Evolutionary conservation across 2,113 vertebrate species (phyloP), one percentile per base, ranked within the genome.

Genomic region (Rhegmatorhina hoffmannsi): DNA sequence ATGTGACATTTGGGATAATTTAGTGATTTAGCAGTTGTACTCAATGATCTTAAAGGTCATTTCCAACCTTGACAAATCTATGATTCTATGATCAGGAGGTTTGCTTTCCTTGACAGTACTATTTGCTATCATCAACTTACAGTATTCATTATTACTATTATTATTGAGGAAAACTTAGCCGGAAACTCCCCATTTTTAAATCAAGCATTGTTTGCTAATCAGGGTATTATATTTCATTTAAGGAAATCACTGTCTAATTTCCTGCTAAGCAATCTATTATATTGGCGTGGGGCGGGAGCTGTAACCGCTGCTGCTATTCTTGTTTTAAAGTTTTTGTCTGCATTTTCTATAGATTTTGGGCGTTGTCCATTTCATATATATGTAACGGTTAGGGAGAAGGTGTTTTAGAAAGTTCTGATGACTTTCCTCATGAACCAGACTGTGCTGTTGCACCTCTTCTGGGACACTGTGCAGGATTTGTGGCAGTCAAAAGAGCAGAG

Each of bases 121-220:
- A 6, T 31, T 15, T 85, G 68, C 79, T 95, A 75, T 93, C 56
- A 89, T 93, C 68, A 91, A 40, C 53, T 70, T 84, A 58, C 63
- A 75, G 16, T 43, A 44, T 49, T 92, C 62, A 19, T 81, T 92
- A 34, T 55, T 68, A 84, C n/a, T 72, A 81, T 77, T 88, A 72
- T 82, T 88, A 70, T 81, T 92, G 74, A 95, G 79, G 49, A 87
- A 87, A 91, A 79, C 36, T 44, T 38, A 75, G 56, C 47, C 9
- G 6, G 85, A 92, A 95, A 72, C 17, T 59, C 47, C 86, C 66
- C n/a, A 25, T 94, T 81, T 69, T 90, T 89, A 93, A 95, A 92
- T 70, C 34, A 31, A 89, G 73, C n/a, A 63, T 77, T 96, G 72
- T 95, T 94, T 94, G 73, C 82, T 92, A 92, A 88, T 94, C 52